Base-by-base conservation (phyloP, 2,797 vertebrate species). In the Cryptoprocta ferox region DNA sequence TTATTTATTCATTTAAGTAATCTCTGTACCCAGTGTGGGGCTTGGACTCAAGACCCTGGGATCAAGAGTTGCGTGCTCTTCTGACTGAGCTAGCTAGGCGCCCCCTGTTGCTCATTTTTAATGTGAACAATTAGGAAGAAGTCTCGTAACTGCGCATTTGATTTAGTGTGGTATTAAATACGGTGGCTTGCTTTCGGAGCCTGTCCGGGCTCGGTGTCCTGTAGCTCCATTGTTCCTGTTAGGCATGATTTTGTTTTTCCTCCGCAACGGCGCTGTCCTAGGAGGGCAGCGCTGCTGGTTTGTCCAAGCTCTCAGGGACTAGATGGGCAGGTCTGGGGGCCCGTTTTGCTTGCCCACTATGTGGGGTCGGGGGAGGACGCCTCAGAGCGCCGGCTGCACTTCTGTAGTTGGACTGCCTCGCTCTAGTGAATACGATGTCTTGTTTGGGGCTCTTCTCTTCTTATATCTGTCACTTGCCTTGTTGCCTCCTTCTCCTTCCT, bases 91-190 rank as follows among this genome's bases (percentile, higher is more conserved):
- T 24, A 26, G 70, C 24, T 6, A 28, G 37, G 6, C 0, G 0
- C 24, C 70, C 70, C 70, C 37, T 39, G 14, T 45, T 71, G 14
- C 42, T 91, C 16, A 30, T 73, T 59, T 87, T 89, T 78, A 32
- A 24, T 79, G 32, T 97, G 80, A 45, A 24, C 66, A 30, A 84
- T 79, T 21, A 48, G 37, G 78, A 61, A 56, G 18, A 30, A 19
- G n/a, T 35, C 11, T 45, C n/a, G 2, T 28, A 19, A 24, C 10
- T 68, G 32, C 6, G 1, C 4, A 16, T n/a, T 75, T 83, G 30
- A 83, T 75, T 1, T 35, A 61, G 24, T 35, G 24, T 32, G 3
- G 6, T 42, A 30, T 56, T 79, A 50, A 35, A 39, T 18, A 24
- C 2, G 66, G 8, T 7, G 70, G 28, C 63, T 48, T 75, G 13